A percentile compares a stretch with the other conserved stretches of the same genome.
Evolutionary conservation across 1,140 invertebrate genomes (phyloP).

Genomic region (Drosophila ohnishii): DNA sequence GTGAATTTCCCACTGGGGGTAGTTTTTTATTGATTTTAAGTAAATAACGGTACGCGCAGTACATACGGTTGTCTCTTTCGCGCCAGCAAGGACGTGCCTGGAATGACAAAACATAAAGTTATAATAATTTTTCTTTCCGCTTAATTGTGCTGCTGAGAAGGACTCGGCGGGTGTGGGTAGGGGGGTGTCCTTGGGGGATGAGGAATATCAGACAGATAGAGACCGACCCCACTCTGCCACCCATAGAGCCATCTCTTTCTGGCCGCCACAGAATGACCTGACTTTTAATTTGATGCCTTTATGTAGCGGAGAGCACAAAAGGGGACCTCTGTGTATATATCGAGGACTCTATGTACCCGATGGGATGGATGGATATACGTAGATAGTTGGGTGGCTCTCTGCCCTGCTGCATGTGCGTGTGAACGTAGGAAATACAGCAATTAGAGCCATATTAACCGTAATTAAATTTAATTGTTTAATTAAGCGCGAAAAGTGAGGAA

Average conservation of each 20-base stretch:
- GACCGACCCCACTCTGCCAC: constrained; percentile 27
- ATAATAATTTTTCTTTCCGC: constrained; percentile 83
- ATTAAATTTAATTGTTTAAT: constrained; percentile 83
- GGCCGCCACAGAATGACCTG: constrained; percentile 51
- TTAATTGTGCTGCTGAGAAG: constrained; percentile 65
- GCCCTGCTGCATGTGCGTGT: constrained; percentile 61
- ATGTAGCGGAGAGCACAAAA: constrained; percentile 55
- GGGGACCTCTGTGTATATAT: constrained; percentile 31
- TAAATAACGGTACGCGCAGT: constrained; percentile 10
- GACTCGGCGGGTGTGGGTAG: constrained; percentile 35
- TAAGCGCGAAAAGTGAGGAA: constrained; percentile 82
- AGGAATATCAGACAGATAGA: constrained; percentile 64
- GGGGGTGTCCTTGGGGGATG: neutral
- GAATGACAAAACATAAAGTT: constrained; percentile 82
- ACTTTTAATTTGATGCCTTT: constrained; percentile 81
- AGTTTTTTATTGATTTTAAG: constrained; percentile 71
- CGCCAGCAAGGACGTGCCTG: constrained; percentile 52
- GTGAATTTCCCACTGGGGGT: constrained; percentile 56
- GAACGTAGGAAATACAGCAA: constrained; percentile 82
- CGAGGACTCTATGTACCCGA: constrained; percentile 23
- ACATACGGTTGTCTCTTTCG: neutral
- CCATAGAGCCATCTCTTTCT: constrained; percentile 9
- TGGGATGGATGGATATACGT: constrained; percentile 19
- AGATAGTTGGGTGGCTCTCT: constrained; percentile 29
- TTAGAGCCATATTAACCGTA: constrained; percentile 83